Evolutionary conservation across 2,888 invertebrate genomes (phyloP).

Genomic region (Drosophila rubida): DNA sequence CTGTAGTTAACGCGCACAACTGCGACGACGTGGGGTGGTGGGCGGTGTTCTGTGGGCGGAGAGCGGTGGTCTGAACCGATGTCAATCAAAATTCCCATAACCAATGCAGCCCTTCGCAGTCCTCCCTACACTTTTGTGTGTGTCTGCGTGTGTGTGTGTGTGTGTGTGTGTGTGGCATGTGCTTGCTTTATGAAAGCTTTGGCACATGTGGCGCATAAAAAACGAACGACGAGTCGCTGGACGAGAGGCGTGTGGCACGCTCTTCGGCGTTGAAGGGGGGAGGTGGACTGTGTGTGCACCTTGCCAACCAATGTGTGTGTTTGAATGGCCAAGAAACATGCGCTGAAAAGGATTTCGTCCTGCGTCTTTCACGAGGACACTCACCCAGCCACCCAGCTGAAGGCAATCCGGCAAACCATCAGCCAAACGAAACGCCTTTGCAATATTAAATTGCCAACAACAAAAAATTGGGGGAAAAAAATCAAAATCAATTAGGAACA

Average conservation of each 20-base stretch:
- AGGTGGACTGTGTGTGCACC: constrained; percentile 40
- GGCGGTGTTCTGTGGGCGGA: too few species aligned
- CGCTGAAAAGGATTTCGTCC: constrained; percentile 74
- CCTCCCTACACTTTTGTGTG: not conserved
- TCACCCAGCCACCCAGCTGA: constrained; percentile 22
- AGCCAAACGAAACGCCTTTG: constrained; percentile 57
- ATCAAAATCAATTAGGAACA: constrained; percentile 82
- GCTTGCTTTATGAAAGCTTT: constrained; percentile 78
- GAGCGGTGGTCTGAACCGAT: constrained; percentile 78
- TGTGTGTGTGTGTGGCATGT: constrained; percentile 29
- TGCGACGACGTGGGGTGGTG: too few species aligned
- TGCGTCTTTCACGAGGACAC: constrained; percentile 58
- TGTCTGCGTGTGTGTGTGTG: constrained; percentile 27
- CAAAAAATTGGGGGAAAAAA: constrained; percentile 13
- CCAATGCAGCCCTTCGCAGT: constrained; percentile 64
- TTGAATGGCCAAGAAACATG: constrained; percentile 73
- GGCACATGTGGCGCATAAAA: constrained; percentile 80
- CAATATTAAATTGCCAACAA: constrained; percentile 82
- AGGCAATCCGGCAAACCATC: constrained; percentile 36
- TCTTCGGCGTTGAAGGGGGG: not conserved
- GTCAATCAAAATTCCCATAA: constrained; percentile 82
- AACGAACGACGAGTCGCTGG: constrained; percentile 54
- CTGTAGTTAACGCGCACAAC: constrained; percentile 76
- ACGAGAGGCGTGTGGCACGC: constrained; percentile 32
- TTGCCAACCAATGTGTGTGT: constrained; percentile 39